phyloP scores from a whole-genome alignment of 1,140 invertebrate species.

The Drosophila varians region DNA sequence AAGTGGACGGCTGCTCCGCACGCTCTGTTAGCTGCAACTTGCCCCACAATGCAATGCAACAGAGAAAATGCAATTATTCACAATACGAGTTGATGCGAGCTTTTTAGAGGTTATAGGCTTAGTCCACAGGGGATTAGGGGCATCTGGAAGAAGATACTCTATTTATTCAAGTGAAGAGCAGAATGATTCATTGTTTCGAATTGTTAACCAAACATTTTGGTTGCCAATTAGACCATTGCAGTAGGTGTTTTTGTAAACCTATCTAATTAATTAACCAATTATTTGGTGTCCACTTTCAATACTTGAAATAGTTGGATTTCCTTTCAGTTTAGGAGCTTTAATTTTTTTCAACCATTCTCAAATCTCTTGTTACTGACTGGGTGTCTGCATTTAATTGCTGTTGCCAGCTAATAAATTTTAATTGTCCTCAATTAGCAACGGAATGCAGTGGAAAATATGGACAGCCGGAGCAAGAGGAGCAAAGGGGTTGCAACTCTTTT shows the following conservation, averaged over 20 bases:
- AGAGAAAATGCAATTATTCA: constrained; percentile 47
- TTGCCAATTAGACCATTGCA: background rate
- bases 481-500: constrained; percentile 22
- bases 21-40: background rate
- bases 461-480: constrained; percentile 9
- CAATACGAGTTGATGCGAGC: constrained; percentile 41
- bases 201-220: background rate
- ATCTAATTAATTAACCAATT: background rate
- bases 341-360: constrained; percentile 24
- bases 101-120: constrained; percentile 49
- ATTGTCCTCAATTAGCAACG: constrained; percentile 79
- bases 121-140: constrained; percentile 2
- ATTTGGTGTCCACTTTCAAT: background rate
- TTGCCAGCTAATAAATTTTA: constrained; percentile 83
- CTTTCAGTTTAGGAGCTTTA: background rate
- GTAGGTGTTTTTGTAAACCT: background rate
- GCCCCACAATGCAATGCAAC: constrained; percentile 4
- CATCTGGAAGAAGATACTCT: background rate
- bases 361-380: constrained; percentile 44
- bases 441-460: constrained; percentile 67
- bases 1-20: constrained; percentile 1
- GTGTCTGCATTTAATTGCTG: constrained; percentile 77
- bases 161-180: constrained; percentile 9
- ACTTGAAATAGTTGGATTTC: background rate
- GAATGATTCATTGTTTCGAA: background rate